Base-by-base conservation (phyloP, 2,888 invertebrate species). In the Balanococcus diminutus region DNA sequence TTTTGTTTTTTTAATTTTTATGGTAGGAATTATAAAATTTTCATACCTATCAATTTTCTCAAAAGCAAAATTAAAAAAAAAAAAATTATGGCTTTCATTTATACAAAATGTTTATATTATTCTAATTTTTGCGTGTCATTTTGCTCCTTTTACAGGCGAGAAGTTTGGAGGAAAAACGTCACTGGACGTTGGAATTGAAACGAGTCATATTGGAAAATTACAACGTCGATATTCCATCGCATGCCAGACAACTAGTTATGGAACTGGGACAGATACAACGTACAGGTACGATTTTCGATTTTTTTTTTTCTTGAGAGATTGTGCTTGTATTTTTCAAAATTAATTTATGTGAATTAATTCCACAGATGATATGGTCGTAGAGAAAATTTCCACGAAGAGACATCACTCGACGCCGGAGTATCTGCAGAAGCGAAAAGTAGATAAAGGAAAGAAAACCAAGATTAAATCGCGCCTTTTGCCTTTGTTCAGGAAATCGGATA, bases 181-280 rank as follows among this genome's bases (percentile, higher is more conserved):
- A 96, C 90, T 94, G 95, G 96, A 93, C 94, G 87, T 90, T 94
- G 87, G 94, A 94, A 89, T 91, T 95, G 88, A 95, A 95, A 89
- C 92, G 96, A 90, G 96, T 97, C 51, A 98, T 98, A 89, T 91
- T 98, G 88, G 98, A 98, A 90, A 98, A 97, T 91, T 98, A 96
- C 90, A 94, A 94, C 87, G 96, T 95, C 0, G 96, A 95, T 88
- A 98, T 98, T 89, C 98, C 98, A n/a, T 95, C 94, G 86, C 97
- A 97, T 89, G 98, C 98, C 19, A 93, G 96, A 88, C 96, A 97
- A 89, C 91, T 98, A 84, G 96, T 98, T 81, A 96, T 97, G 93
- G 94, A 96, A 89, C 92, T 96, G 3, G 96, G 96, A 72, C 95
- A 95, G 89, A 94, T 94, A 88, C 92, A 86, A 25, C 81, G 93